These are phyloP conservation scores for Carapus acus DNA, from an alignment of 2,797 vertebrate species.

Conservation along the genomic window DNA sequence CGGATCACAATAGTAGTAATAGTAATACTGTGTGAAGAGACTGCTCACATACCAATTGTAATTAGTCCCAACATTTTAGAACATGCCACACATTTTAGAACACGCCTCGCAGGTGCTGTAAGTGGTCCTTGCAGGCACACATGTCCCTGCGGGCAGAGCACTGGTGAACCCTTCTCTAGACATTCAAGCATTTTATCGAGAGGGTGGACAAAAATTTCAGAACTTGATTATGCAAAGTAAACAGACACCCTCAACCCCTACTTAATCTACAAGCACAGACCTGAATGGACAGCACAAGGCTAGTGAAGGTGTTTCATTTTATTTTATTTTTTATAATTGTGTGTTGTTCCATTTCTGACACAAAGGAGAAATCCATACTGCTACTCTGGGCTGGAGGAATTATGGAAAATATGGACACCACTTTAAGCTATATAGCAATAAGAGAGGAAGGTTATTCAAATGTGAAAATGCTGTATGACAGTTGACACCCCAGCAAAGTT, in stretches of 20 bases:
- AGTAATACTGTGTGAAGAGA: too few relatives aligned
- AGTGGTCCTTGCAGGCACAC: too few relatives aligned
- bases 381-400: conserved; percentile 34
- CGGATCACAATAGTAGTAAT: too few relatives aligned
- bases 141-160: too few relatives aligned
- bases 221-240: background rate
- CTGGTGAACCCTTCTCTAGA: too few relatives aligned
- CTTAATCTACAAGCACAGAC: conserved; percentile 4
- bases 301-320: conserved; percentile 5
- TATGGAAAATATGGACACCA: conserved; percentile 19
- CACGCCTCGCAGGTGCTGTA: too few relatives aligned
- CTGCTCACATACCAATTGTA: too few relatives aligned
- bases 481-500: conserved; percentile 33
- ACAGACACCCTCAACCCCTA: background rate
- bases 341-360: conserved; percentile 30
- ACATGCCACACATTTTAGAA: too few relatives aligned
- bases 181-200: background rate
- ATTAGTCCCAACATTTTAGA: too few relatives aligned
- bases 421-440: conserved; percentile 15
- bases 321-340: too few relatives aligned
- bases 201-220: background rate
- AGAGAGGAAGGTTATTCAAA: conserved; percentile 22
- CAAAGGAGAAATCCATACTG: conserved; percentile 34
- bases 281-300: conserved; percentile 17
- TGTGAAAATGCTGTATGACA: conserved; percentile 11